Base-by-base conservation (phyloP, 2,113 vertebrate species). In the Glaucidium brasilianum region DNA sequence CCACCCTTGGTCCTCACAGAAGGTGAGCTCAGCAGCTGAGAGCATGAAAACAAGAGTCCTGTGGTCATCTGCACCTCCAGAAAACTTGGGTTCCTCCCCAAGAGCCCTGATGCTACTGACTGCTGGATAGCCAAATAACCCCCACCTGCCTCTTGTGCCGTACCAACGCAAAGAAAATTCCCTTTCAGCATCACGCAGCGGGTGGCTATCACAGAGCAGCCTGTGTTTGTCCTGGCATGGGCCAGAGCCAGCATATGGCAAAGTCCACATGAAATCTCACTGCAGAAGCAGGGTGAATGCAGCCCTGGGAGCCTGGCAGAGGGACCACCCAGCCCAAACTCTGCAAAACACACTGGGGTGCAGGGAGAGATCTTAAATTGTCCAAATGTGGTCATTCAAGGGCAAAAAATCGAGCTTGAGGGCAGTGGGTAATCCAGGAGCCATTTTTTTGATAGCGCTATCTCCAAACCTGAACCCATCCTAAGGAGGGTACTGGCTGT, bases 161-260 rank as follows among this genome's bases (percentile, higher is more conserved):
- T 52, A 14, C 22, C 29, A 41, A 41, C 2, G 5, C n/a, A 63
- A 73, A 69, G 39, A 39, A 41, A 27, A n/a, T 59, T 79, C 6
- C 29, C 15, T 39, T 72, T 63, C 12, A 16, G 84, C 72, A 20
- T 50, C 71, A 15, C 10, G 3, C 19, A 7, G 30, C 7, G n/a
- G 18, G 16, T 45, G 64, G 45, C 78, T 67, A 3, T 35, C 12
- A 11, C 71, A 58, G 71, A 63, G 32, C 62, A 49, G 35, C 35
- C 56, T 34, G 39, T 23, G 49, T 27, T 21, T 35, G 32, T 63
- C 63, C 43, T 19, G 37, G 58, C 21, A 10, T 11, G 30, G 39
- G 35, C 60, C 35, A 53, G 35, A 85, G 50, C 69, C 74, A 53
- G 45, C 0, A 0, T 11, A 12, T 10, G 20, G 50, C 4, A 3